A percentile compares a stretch with the other conserved stretches of the same genome.
phyloP scores from a whole-genome alignment of 1,140 invertebrate genomes.

The Pseudomyrmex cubaensis region DNA sequence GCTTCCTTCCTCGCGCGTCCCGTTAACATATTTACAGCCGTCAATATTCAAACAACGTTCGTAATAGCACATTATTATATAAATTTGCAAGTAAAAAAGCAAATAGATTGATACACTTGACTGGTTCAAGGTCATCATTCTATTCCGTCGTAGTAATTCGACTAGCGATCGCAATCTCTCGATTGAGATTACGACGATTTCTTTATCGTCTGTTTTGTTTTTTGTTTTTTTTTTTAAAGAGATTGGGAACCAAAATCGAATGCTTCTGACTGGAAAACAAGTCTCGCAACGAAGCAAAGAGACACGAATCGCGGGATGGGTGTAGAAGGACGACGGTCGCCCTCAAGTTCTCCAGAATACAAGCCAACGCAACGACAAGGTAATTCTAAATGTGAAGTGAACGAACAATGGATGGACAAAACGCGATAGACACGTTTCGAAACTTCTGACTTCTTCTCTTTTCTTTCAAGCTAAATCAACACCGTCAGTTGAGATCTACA shows the following conservation, averaged over 20 bases:
- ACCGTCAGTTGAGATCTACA: conserved; percentile 81
- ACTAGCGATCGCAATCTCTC: too few species aligned
- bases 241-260: conserved; percentile 76
- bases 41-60: too few species aligned
- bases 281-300: conserved; percentile 17
- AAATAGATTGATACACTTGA: too few species aligned
- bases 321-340: conserved; percentile 75
- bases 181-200: too few species aligned
- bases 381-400: conserved; percentile 48
- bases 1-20: too few species aligned
- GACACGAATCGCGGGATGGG: conserved; percentile 74
- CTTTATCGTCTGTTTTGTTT: not conserved
- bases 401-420: not conserved
- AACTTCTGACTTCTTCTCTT: not conserved
- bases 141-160: too few species aligned
- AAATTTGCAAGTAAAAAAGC: too few species aligned
- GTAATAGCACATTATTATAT: too few species aligned
- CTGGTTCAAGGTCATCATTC: too few species aligned
- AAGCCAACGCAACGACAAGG: conserved; percentile 77
- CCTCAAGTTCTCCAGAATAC: conserved; percentile 77
- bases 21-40: too few species aligned
- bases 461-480: conserved; percentile 77
- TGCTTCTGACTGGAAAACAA: conserved; percentile 69
- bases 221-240: not conserved
- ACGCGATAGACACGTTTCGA: not conserved